Conservation (phyloP, 1,140 invertebrate species). For the Rhagoletis pomonella region DNA sequence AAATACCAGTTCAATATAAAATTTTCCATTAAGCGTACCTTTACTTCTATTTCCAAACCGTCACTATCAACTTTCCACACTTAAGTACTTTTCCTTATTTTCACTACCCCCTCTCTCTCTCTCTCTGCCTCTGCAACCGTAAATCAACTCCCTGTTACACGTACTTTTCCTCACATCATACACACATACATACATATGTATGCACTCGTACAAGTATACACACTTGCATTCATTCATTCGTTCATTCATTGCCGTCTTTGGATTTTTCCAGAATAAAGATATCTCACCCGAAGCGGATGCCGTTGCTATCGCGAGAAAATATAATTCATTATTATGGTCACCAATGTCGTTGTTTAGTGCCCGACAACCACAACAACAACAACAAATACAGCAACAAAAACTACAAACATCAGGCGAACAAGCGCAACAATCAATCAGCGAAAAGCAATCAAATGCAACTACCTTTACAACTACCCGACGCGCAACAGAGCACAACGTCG, state of each 20-base stretch:
- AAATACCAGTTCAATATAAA: background rate
- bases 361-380: constrained; percentile 34
- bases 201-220: too few species aligned
- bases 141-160: background rate
- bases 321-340: constrained; percentile 57
- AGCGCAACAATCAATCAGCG: constrained; percentile 47
- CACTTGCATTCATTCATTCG: background rate
- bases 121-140: too few species aligned
- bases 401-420: background rate
- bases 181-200: background rate
- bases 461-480: background rate
- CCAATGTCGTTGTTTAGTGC: constrained; percentile 54
- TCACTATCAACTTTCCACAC: too few species aligned
- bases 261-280: constrained; percentile 40
- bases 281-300: constrained; percentile 21
- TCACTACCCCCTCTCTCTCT: background rate
- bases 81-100: too few species aligned
- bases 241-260: background rate
- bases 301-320: constrained; percentile 10
- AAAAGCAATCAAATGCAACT: constrained; percentile 16
- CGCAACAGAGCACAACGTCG: background rate
- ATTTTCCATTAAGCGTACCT: too few species aligned
- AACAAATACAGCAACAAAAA: background rate
- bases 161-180: background rate
- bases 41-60: too few species aligned